phyloP scores from a whole-genome alignment of 2,113 vertebrate genomes.

The Tricholaema leucomelas region DNA sequence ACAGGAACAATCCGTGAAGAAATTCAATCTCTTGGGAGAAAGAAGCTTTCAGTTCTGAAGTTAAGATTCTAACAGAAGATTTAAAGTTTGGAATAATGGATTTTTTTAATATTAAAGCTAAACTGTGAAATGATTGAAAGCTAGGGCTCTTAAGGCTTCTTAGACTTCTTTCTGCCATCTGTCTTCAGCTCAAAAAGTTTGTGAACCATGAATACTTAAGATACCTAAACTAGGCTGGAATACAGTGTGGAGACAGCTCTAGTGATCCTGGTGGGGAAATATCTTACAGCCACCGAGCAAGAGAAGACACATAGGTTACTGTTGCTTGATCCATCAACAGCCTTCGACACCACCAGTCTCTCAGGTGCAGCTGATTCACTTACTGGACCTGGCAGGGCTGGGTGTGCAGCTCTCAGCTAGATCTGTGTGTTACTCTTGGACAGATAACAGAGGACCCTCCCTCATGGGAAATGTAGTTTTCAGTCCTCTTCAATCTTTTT shows the following conservation, averaged over 20 bases:
- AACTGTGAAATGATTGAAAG: not conserved
- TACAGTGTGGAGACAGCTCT: not conserved
- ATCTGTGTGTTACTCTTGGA: not conserved
- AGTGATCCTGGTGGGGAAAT: not conserved
- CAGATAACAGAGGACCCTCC: not conserved
- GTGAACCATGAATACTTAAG: not conserved
- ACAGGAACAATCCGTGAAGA: not conserved
- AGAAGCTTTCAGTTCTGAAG: conserved; percentile 19
- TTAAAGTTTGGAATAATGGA: conserved; percentile 8
- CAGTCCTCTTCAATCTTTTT: not conserved
- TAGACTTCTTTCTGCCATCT: not conserved
- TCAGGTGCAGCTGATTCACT: not conserved
- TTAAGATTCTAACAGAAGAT: conserved; percentile 4
- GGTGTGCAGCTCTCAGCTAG: not conserved
- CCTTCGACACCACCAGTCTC: not conserved
- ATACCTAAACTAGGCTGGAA: not conserved
- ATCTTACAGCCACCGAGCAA: not conserved
- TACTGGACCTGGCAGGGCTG: not conserved
- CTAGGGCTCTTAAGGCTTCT: not conserved
- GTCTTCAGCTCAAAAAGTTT: not conserved
- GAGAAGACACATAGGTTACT: not conserved
- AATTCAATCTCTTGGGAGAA: conserved; percentile 1
- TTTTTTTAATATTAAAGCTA: conserved; percentile 10
- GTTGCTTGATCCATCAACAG: not conserved
- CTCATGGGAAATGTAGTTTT: not conserved